Conservation (phyloP, 2,888 invertebrate genomes). For the Nowickia ferox region DNA sequence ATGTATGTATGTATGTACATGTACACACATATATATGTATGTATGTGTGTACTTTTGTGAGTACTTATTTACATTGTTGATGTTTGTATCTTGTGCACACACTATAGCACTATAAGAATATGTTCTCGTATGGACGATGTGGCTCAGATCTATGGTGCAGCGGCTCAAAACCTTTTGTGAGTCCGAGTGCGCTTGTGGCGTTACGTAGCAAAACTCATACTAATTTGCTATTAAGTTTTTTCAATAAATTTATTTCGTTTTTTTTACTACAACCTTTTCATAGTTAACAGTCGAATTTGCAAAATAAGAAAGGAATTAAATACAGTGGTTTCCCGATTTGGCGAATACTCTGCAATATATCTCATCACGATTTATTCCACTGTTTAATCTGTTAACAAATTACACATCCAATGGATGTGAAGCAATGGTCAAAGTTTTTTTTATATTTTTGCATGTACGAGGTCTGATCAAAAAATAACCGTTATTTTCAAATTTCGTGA, state of each 20-base stretch:
- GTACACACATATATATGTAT: not conserved
- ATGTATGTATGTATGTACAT: too few relatives aligned
- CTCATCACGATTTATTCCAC: too few relatives aligned
- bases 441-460: too few relatives aligned
- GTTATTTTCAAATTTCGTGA: too few relatives aligned
- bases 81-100: not conserved
- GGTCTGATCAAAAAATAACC: too few relatives aligned
- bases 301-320: not conserved
- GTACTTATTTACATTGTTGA: not conserved
- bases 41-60: too few relatives aligned
- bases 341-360: not conserved
- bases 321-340: not conserved
- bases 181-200: constrained; percentile 4
- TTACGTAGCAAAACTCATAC: not conserved
- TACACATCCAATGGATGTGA: too few relatives aligned
- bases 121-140: not conserved
- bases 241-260: constrained; percentile 21
- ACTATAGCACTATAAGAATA: not conserved
- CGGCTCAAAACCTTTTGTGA: constrained; percentile 2
- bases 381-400: too few relatives aligned
- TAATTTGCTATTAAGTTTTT: constrained; percentile 1
- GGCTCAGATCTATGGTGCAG: constrained; percentile 30
- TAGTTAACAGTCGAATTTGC: constrained; percentile 21
- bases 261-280: constrained; percentile 7
- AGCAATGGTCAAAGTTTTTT: too few relatives aligned